Conservation (phyloP, 2,113 vertebrate species). For the Glareola pratincola region DNA sequence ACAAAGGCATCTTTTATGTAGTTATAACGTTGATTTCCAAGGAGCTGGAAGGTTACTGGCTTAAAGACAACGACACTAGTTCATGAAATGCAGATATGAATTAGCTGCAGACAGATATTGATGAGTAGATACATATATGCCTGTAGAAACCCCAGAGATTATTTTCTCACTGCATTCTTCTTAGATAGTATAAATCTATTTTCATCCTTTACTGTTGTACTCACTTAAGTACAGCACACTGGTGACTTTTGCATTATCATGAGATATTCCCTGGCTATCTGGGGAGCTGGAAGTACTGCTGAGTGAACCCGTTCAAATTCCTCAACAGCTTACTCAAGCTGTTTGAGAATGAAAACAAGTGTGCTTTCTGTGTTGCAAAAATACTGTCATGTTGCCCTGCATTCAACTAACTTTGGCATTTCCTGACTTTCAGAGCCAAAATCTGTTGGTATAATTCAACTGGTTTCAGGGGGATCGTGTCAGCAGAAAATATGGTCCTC, state of each 20-base stretch:
- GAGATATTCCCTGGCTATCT: not conserved
- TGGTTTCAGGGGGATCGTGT: not conserved
- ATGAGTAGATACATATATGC: not conserved
- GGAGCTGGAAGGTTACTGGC: not conserved
- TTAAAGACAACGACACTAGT: not conserved
- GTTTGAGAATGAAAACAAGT: not conserved
- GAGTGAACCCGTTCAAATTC: slow-evolving; percentile 27
- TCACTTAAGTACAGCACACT: not conserved
- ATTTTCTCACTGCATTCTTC: not conserved
- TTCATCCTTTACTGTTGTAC: not conserved
- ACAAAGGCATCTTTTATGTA: not conserved
- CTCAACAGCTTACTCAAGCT: not conserved
- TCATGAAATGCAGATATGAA: not conserved
- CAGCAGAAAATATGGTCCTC: not conserved
- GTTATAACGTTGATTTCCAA: not conserved
- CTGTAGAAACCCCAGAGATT: not conserved
- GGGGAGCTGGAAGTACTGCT: not conserved
- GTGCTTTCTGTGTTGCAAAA: slow-evolving; percentile 1
- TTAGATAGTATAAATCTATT: not conserved
- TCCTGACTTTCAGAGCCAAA: slow-evolving; percentile 18
- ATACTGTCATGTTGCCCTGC: not conserved
- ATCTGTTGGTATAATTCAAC: not conserved
- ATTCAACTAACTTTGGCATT: slow-evolving; percentile 18
- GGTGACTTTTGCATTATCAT: not conserved
- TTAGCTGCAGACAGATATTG: not conserved